These are phyloP conservation scores for Pedicia rivosa DNA, from an alignment of 2,888 invertebrate species.

Conservation along the genomic window DNA sequence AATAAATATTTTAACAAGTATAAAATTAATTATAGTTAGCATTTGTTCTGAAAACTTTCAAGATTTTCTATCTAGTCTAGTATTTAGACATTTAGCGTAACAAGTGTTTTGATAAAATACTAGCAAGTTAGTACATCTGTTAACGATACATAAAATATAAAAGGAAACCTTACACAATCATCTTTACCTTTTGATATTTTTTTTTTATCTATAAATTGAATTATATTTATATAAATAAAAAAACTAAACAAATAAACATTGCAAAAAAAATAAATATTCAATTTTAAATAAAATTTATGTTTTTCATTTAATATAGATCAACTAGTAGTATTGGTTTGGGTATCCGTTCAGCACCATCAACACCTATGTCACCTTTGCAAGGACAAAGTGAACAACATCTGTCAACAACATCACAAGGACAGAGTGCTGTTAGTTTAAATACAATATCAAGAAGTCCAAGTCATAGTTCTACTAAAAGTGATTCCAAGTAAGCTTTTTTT, in stretches of 20 bases:
- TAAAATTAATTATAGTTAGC: too few species aligned
- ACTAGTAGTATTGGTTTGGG: slow-evolving; percentile 24
- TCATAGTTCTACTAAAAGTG: slow-evolving; percentile 13
- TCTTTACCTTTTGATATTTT: too few species aligned
- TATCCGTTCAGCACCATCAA: slow-evolving; percentile 19
- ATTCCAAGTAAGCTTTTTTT: slow-evolving; percentile 14
- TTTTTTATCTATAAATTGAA: too few species aligned
- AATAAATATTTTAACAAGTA: too few species aligned
- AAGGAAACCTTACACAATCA: too few species aligned
- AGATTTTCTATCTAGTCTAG: too few species aligned
- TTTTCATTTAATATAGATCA: slow-evolving; percentile 19
- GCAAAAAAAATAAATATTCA: neutral
- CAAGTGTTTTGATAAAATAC: too few species aligned
- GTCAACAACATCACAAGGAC: slow-evolving; percentile 7
- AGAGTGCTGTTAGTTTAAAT: slow-evolving; percentile 20
- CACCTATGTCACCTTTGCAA: slow-evolving; percentile 28
- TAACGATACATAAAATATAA: too few species aligned
- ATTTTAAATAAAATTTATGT: neutral
- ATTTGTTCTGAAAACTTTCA: too few species aligned
- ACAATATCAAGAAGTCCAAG: slow-evolving; percentile 18
- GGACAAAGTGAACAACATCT: slow-evolving; percentile 19
- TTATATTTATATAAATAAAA: too few species aligned
- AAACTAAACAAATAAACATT: neutral
- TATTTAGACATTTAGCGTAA: too few species aligned
- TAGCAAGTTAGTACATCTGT: too few species aligned